Conservation (phyloP, 2,113 vertebrate species). For the Ctenomys sociabilis region DNA sequence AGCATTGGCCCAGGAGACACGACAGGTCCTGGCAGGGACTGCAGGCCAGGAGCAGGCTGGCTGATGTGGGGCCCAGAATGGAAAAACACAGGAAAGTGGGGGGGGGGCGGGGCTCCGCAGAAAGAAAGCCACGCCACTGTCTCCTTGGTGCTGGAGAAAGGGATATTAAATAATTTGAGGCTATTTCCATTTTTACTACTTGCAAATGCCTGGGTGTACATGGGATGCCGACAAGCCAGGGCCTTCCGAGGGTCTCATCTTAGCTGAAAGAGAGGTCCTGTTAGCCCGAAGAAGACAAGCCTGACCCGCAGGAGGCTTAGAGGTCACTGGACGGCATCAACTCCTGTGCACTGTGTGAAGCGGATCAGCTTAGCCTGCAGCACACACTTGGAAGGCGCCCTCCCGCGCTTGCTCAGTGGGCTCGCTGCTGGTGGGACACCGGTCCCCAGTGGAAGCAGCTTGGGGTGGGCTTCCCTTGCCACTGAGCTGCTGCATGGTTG, state of each 20-base stretch:
- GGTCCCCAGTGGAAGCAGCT: not conserved
- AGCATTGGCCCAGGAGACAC: not conserved
- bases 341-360: not conserved
- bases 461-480: not conserved
- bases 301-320: not conserved
- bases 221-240: not conserved
- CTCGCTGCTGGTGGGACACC: too few relatives aligned
- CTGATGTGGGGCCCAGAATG: not conserved
- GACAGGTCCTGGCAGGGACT: rapidly evolving
- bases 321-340: not conserved
- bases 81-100: not conserved
- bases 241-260: not conserved
- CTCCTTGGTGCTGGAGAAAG: not conserved
- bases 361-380: not conserved
- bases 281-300: not conserved
- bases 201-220: rapidly evolving
- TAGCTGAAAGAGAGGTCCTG: not conserved
- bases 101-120: not conserved
- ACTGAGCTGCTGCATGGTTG: not conserved
- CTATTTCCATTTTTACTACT: rapidly evolving
- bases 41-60: too few relatives aligned
- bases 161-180: not conserved
- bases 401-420: not conserved
- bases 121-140: not conserved
- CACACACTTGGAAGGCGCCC: not conserved